These are phyloP conservation scores for Thysanoteuthis rhombus DNA, from an alignment of 2,888 invertebrate species.

Conservation along the genomic window DNA sequence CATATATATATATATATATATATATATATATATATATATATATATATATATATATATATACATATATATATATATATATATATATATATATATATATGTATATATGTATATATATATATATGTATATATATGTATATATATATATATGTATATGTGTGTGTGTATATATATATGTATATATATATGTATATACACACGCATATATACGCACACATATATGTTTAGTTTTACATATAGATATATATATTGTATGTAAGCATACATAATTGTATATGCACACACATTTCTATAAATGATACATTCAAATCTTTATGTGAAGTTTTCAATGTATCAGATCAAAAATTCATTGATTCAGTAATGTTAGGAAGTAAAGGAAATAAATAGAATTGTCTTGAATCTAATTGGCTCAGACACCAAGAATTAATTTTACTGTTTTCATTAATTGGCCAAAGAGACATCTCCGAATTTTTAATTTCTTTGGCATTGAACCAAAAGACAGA, in stretches of 20 bases:
- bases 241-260: background rate
- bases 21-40: too few species aligned
- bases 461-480: background rate
- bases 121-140: too few species aligned
- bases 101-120: too few species aligned
- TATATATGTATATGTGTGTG: too few species aligned
- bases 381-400: background rate
- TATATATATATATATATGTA: too few species aligned
- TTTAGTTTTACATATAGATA: background rate
- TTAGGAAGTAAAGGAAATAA: background rate
- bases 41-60: too few species aligned
- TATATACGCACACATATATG: background rate
- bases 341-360: background rate
- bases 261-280: background rate
- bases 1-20: too few species aligned
- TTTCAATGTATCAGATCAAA: background rate
- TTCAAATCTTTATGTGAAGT: background rate
- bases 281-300: background rate
- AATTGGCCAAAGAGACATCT: background rate
- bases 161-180: background rate
- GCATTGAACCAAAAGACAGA: background rate
- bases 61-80: too few species aligned
- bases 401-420: background rate
- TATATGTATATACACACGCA: background rate
- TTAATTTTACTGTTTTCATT: background rate